Evolutionary conservation across 92 coral and sea anemone species (phyloP).

Genomic region (Phenganax marumi): DNA sequence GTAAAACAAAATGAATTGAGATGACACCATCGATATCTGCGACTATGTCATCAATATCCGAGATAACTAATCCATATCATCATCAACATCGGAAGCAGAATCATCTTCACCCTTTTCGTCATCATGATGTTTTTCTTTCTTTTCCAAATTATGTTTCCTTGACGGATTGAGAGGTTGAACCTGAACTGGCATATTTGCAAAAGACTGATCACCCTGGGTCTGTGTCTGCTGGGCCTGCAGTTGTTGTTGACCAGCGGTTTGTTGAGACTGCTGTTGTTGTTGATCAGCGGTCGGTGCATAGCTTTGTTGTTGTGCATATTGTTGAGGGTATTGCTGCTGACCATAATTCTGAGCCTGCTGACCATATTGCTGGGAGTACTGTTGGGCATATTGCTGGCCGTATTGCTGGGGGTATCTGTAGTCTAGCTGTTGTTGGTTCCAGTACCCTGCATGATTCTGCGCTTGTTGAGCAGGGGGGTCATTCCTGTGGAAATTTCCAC

Average conservation of each 20-base stretch:
- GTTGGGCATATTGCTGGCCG: constrained; percentile 45
- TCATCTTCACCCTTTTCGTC: constrained; percentile 1
- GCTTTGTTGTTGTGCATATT: constrained; percentile 32
- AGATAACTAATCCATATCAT: constrained; percentile 1
- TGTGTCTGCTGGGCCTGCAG: constrained; percentile 17
- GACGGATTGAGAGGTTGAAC: constrained; percentile 15
- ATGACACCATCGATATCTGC: too few species aligned
- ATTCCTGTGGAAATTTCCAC: constrained; percentile 37
- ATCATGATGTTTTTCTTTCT: constrained; percentile 3
- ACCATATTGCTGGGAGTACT: constrained; percentile 41
- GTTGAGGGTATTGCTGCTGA: constrained; percentile 46
- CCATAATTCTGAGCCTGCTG: constrained; percentile 44
- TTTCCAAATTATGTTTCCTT: constrained; percentile 22
- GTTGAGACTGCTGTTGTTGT: neutral
- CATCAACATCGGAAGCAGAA: neutral
- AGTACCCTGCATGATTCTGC: neutral
- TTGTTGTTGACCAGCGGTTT: neutral
- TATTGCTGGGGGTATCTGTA: constrained; percentile 1
- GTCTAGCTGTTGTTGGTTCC: constrained; percentile 7
- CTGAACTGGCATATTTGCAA: constrained; percentile 8
- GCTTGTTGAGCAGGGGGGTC: constrained; percentile 30
- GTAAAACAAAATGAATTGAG: too few species aligned
- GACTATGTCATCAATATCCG: neutral
- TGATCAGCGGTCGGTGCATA: constrained; percentile 35
- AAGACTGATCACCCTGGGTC: constrained; percentile 10